A percentile compares a stretch with the other conserved stretches of the same genome.
Conservation (phyloP, 2,888 invertebrate species). For the Coenonympha arcania region DNA sequence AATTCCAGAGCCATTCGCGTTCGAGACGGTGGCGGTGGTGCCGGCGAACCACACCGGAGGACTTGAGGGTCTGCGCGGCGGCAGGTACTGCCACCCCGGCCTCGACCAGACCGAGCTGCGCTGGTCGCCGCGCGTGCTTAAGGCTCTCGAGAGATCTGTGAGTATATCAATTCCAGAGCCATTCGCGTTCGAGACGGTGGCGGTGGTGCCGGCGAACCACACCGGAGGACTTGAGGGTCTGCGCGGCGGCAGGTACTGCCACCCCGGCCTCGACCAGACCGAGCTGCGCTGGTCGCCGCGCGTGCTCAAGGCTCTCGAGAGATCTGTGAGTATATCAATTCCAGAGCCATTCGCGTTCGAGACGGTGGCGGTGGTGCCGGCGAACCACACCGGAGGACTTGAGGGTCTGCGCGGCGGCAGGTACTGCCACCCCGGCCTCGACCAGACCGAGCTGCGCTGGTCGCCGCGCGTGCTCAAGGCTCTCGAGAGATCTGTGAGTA, state of each 20-base stretch:
- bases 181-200: too few species aligned
- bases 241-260: too few species aligned
- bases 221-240: too few species aligned
- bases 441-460: too few species aligned
- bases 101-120: constrained; percentile 66
- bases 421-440: too few species aligned
- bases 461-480: constrained; percentile 68
- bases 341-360: constrained; percentile 36
- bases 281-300: too few species aligned
- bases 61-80: constrained; percentile 63
- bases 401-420: constrained; percentile 71
- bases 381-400: constrained; percentile 77
- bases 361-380: too few species aligned
- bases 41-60: constrained; percentile 59
- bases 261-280: too few species aligned
- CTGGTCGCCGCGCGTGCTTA: constrained; percentile 76
- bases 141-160: constrained; percentile 73
- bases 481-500: constrained; percentile 70
- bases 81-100: constrained; percentile 79
- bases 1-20: constrained; percentile 72
- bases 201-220: too few species aligned
- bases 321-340: too few species aligned
- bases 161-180: too few species aligned
- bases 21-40: constrained; percentile 76
- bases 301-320: too few species aligned